A percentile compares a stretch with the other conserved stretches of the same genome.
Conservation (phyloP, 2,888 invertebrate species). For the Caenorhabditis doughertyi region DNA sequence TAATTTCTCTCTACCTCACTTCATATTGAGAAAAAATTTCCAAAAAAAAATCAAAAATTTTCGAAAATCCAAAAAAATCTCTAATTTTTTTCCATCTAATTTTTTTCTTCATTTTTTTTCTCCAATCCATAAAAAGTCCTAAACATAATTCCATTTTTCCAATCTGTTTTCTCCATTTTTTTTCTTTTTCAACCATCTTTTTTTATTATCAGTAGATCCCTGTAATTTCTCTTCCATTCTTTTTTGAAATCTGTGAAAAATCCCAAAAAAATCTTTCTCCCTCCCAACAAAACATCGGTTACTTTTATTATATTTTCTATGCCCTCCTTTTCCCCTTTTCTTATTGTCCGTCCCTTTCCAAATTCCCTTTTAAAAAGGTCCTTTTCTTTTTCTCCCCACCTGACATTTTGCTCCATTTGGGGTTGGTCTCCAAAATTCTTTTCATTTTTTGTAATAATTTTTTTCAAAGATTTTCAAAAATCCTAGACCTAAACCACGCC, state of each 20-base stretch:
- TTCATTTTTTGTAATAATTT: neutral
- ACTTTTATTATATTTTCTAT: too few species aligned
- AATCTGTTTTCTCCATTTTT: slow-evolving; percentile 19
- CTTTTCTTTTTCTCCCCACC: neutral
- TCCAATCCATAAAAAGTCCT: slow-evolving; percentile 6
- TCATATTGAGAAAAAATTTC: slow-evolving; percentile 3
- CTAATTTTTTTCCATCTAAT: neutral
- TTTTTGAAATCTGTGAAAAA: slow-evolving; percentile 12
- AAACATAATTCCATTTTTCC: neutral
- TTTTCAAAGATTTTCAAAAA: neutral
- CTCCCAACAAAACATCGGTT: slow-evolving; percentile 30
- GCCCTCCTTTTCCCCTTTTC: neutral
- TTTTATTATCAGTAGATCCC: slow-evolving; percentile 24
- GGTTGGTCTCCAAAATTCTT: neutral
- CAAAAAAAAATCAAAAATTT: slow-evolving; percentile 23
- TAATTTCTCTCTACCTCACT: slow-evolving; percentile 4
- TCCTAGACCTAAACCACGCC: neutral
- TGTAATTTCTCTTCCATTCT: slow-evolving; percentile 9
- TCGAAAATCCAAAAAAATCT: slow-evolving; percentile 16
- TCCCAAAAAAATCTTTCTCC: slow-evolving; percentile 42
- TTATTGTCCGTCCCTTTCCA: neutral
- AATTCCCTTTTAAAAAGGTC: slow-evolving; percentile 37
- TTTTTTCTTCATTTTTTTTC: neutral
- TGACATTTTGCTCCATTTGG: slow-evolving; percentile 2
- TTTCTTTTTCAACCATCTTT: slow-evolving; percentile 20